Conservation (phyloP, 2,888 invertebrate genomes). For the Sepioteuthis lessoniana region DNA sequence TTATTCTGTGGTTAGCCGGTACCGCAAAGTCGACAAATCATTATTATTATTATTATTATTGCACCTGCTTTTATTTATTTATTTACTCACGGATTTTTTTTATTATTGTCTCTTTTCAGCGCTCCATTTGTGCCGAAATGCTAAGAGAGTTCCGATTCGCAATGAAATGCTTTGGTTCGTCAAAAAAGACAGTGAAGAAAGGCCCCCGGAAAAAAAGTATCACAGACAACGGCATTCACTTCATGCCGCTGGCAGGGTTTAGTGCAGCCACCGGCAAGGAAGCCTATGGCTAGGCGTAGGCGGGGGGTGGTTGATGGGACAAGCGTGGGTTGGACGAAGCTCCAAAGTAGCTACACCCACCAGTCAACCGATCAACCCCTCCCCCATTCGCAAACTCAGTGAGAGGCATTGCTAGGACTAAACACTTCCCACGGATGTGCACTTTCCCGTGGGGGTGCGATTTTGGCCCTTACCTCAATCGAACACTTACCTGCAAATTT, state of each 20-base stretch:
- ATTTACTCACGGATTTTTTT: not conserved
- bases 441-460: slow-evolving; percentile 34
- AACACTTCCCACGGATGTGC: not conserved
- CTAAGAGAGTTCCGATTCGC: slow-evolving; percentile 93
- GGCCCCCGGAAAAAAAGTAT: slow-evolving; percentile 46
- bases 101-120: slow-evolving; percentile 75
- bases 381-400: slow-evolving; percentile 46
- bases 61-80: not conserved
- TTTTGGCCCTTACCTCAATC: slow-evolving; percentile 38
- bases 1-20: no score
- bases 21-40: no score
- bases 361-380: slow-evolving; percentile 41
- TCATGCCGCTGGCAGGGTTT: slow-evolving; percentile 46
- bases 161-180: slow-evolving; percentile 88
- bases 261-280: slow-evolving; percentile 41
- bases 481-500: not conserved
- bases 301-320: slow-evolving; percentile 42
- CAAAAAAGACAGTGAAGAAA: slow-evolving; percentile 80
- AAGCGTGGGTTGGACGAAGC: not conserved
- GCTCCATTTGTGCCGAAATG: slow-evolving; percentile 95
- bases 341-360: not conserved
- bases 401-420: slow-evolving; percentile 44
- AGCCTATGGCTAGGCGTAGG: slow-evolving; percentile 42
- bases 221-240: slow-evolving; percentile 47
- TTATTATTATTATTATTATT: no score